A percentile compares a stretch with the other conserved stretches of the same genome.
Conservation (phyloP, 2,797 vertebrate genomes). For the Luscinia megarhynchos region DNA sequence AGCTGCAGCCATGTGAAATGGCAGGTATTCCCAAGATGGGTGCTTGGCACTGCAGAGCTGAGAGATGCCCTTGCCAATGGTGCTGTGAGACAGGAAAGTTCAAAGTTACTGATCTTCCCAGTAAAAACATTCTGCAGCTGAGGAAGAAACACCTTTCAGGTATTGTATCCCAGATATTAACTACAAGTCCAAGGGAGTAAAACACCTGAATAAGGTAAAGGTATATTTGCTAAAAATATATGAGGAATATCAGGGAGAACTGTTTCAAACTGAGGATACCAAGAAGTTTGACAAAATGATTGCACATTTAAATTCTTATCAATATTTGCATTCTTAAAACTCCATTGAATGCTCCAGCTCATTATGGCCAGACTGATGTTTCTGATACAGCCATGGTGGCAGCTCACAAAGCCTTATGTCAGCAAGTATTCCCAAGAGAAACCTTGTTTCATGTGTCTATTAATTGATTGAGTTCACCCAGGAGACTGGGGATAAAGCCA, state of each 20-base stretch:
- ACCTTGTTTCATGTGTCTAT: background rate
- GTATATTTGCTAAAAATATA: background rate
- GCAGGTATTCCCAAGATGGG: background rate
- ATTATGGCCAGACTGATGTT: too few relatives aligned
- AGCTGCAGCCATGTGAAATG: background rate
- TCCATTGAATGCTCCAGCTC: too few relatives aligned
- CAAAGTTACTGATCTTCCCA: background rate
- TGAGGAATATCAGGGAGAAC: background rate
- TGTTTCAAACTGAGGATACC: background rate
- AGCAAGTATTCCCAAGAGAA: background rate
- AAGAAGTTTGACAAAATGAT: background rate
- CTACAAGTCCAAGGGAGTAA: background rate
- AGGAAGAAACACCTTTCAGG: background rate
- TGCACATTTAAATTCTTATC: background rate
- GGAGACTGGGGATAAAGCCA: background rate
- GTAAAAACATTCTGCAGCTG: background rate
- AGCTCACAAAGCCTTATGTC: background rate
- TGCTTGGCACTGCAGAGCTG: background rate
- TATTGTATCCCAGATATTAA: background rate
- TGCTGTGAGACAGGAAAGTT: background rate
- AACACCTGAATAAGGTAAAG: background rate
- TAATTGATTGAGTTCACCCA: background rate
- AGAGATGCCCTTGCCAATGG: background rate
- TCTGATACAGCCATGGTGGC: too few relatives aligned
- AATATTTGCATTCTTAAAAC: too few relatives aligned